These are phyloP conservation scores for Tenthredo notha DNA, from an alignment of 2,888 invertebrate species.

Conservation along the genomic window DNA sequence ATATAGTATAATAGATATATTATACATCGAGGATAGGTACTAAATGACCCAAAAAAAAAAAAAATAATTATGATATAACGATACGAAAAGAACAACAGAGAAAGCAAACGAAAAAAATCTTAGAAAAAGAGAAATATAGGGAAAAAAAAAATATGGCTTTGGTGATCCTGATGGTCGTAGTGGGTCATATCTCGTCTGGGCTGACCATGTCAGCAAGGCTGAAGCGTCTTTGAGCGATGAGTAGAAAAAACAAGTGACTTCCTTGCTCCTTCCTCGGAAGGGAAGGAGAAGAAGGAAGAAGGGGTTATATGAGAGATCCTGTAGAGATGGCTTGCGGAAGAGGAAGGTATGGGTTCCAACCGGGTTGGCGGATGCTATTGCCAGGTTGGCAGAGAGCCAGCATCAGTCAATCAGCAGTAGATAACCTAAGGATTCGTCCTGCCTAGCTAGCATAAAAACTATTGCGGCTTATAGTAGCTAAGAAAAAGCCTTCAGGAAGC, in stretches of 20 bases:
- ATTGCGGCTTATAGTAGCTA: slow-evolving; percentile 52
- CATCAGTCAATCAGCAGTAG: slow-evolving; percentile 70
- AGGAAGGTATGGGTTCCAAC: slow-evolving; percentile 36
- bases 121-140: slow-evolving; percentile 9
- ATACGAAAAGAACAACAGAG: neutral
- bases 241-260: slow-evolving; percentile 47
- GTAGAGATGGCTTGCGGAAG: slow-evolving; percentile 3
- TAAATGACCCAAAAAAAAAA: neutral
- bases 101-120: slow-evolving; percentile 25
- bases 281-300: slow-evolving; percentile 50
- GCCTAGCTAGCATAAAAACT: slow-evolving; percentile 50
- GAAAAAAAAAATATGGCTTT: slow-evolving; percentile 23
- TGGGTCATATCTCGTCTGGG: slow-evolving; percentile 53
- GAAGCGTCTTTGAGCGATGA: slow-evolving; percentile 59
- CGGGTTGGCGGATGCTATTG: slow-evolving; percentile 59
- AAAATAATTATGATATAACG: slow-evolving; percentile 18
- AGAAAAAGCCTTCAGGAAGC: slow-evolving; percentile 57
- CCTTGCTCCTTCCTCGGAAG: neutral
- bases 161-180: slow-evolving; percentile 28
- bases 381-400: slow-evolving; percentile 67
- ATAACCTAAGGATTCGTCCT: slow-evolving; percentile 64
- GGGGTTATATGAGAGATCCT: slow-evolving; percentile 46
- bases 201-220: slow-evolving; percentile 64
- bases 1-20: neutral
- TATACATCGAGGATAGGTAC: neutral